Evolutionary conservation across 2,888 invertebrate genomes (phyloP).

Genomic region (Lochmaea crataegi): DNA sequence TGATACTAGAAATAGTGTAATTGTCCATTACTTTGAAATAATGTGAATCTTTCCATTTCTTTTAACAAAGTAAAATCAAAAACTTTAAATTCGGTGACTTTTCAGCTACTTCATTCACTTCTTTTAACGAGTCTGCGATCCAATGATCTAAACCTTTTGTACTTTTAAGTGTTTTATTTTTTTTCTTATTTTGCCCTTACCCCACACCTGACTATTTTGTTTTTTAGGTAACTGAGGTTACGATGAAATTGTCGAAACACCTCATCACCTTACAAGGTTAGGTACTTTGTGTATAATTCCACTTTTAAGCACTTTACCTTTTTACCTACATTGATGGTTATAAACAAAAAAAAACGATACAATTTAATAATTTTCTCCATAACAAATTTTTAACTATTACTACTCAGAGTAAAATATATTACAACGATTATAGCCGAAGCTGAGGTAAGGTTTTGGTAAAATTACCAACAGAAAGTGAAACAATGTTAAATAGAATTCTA

Average conservation of each 20-base stretch:
- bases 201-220: conserved; percentile 41
- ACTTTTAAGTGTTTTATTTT: conserved; percentile 40
- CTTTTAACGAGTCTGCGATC: conserved; percentile 8
- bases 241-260: conserved; percentile 29
- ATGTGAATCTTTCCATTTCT: too few species aligned
- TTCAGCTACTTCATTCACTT: neutral
- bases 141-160: neutral
- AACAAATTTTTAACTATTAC: neutral
- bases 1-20: too few species aligned
- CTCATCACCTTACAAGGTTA: conserved; percentile 31
- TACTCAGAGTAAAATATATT: too few species aligned
- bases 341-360: neutral
- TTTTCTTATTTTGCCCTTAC: conserved; percentile 40
- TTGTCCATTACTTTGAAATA: too few species aligned
- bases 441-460: too few species aligned
- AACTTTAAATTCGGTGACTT: conserved; percentile 6
- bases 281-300: conserved; percentile 37
- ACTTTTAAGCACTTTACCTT: conserved; percentile 38
- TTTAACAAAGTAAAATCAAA: too few species aligned
- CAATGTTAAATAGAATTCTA: too few species aligned
- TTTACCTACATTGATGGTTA: neutral
- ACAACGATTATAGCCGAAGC: too few species aligned
- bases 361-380: neutral
- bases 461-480: too few species aligned
- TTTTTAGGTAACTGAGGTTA: conserved; percentile 41